phyloP scores from a whole-genome alignment of 2,113 vertebrate genomes.

The Mirza zaza region DNA sequence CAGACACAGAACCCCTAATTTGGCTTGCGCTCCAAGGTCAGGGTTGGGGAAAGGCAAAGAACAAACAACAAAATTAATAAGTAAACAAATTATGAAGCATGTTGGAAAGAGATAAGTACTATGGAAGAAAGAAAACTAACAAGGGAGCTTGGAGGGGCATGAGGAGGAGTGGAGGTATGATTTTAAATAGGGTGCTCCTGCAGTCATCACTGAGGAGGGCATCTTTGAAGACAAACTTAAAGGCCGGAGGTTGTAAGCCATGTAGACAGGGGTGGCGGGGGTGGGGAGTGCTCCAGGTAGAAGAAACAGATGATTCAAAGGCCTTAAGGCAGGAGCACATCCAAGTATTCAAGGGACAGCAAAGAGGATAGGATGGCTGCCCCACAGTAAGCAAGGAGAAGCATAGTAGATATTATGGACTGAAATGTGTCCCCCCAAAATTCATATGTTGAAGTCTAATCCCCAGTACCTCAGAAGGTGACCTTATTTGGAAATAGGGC shows the following conservation, averaged over 20 bases:
- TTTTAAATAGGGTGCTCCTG: not conserved
- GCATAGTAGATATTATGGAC: not conserved
- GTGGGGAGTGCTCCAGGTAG: not conserved
- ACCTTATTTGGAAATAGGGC: not conserved
- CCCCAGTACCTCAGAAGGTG: not conserved
- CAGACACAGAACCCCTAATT: not conserved
- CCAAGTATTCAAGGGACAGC: not conserved
- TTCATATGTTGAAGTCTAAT: not conserved
- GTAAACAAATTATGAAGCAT: not conserved
- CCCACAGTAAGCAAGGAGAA: not conserved
- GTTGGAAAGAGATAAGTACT: not conserved
- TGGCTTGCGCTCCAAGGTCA: not conserved
- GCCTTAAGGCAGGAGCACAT: not conserved
- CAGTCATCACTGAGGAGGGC: not conserved
- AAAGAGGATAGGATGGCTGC: not conserved
- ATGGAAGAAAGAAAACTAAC: not conserved
- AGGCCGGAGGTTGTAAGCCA: not conserved
- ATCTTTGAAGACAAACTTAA: not conserved
- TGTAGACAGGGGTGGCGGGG: not conserved
- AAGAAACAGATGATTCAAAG: not conserved
- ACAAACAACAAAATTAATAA: not conserved
- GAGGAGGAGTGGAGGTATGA: not conserved
- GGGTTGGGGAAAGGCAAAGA: rapidly evolving
- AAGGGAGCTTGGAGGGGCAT: too few species aligned
- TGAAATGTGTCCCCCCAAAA: not conserved